Conservation (phyloP, 2,113 vertebrate genomes). For the Onychorhynchus coronatus region DNA sequence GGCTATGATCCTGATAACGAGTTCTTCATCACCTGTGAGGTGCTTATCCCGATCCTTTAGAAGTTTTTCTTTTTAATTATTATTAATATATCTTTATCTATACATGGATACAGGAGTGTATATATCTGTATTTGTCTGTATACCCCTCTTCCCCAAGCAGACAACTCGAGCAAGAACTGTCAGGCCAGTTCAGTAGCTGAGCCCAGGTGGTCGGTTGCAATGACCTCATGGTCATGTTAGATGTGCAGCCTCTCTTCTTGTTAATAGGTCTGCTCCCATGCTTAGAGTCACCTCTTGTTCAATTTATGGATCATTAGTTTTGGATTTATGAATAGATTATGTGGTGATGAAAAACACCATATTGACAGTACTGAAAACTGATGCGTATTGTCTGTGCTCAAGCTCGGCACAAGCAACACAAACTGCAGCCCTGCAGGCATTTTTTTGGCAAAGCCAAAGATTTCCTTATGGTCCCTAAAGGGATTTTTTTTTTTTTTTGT, state of each 20-base stretch:
- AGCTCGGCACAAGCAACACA: background rate
- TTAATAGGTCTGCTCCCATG: background rate
- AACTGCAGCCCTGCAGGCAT: background rate
- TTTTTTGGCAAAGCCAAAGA: background rate
- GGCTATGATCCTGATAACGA: constrained; percentile 4
- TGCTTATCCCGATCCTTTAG: constrained; percentile 13
- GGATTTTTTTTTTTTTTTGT: background rate
- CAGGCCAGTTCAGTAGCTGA: background rate
- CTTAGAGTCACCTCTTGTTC: background rate
- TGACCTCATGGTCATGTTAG: background rate
- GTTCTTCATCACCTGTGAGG: background rate
- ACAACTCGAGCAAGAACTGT: background rate
- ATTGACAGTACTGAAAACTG: background rate
- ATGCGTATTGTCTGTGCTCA: background rate
- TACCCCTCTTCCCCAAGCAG: background rate
- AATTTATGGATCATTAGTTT: background rate
- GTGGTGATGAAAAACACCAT: background rate
- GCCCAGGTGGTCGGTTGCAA: background rate
- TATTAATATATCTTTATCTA: background rate
- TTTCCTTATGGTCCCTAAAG: background rate
- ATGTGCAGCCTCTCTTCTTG: background rate
- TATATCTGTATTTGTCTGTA: background rate
- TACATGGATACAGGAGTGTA: background rate
- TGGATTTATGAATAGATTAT: background rate
- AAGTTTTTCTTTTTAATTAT: background rate